A percentile compares a stretch with the other conserved stretches of the same genome.
Conservation (phyloP, 2,113 vertebrate species). For the Python bivittatus region DNA sequence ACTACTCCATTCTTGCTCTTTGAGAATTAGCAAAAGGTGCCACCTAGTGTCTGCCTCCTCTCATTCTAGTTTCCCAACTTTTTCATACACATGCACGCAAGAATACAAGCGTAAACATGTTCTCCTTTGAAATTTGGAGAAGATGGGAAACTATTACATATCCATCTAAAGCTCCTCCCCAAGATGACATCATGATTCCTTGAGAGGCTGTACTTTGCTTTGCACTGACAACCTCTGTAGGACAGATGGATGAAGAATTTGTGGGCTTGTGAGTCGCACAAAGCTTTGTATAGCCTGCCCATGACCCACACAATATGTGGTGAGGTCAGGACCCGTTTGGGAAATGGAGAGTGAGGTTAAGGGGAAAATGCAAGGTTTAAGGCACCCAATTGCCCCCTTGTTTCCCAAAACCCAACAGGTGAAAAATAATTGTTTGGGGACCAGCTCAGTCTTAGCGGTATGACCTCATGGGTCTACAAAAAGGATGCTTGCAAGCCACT, state of each 20-base stretch:
- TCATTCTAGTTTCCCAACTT: background rate
- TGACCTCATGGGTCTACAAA: background rate
- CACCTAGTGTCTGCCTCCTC: conserved; percentile 43
- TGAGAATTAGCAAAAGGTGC: conserved; percentile 24
- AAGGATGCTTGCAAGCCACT: background rate
- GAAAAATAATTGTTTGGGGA: background rate
- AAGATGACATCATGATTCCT: background rate
- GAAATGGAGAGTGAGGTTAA: background rate
- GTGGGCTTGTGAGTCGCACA: background rate
- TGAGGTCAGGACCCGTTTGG: background rate
- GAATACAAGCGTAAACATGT: background rate
- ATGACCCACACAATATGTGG: background rate
- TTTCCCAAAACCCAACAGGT: background rate
- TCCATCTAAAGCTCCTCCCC: too few relatives aligned
- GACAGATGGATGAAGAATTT: background rate
- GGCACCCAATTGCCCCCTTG: background rate
- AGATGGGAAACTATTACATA: background rate
- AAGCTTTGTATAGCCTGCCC: too few relatives aligned
- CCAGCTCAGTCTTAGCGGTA: background rate
- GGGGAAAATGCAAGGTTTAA: background rate
- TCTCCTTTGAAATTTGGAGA: background rate
- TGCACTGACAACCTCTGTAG: background rate
- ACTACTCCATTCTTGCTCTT: background rate
- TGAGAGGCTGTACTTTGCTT: background rate
- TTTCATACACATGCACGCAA: background rate